Percentiles rank a stretch among this genome's conserved stretches.
Conservation (phyloP, 2,113 vertebrate species). For the Pampusana beccarii region DNA sequence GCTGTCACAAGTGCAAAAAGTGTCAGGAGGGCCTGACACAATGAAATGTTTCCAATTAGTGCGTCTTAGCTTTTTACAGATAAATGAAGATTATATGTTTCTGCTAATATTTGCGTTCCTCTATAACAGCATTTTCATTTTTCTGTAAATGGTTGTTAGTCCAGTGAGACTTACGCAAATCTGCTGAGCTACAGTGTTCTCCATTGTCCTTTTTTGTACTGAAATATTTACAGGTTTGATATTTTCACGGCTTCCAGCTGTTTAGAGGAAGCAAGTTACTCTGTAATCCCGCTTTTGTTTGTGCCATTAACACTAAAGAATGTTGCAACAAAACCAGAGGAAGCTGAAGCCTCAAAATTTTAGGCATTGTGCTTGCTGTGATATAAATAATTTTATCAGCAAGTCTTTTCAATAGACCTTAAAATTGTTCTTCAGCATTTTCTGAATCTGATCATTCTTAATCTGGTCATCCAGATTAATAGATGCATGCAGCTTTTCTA, state of each 20-base stretch:
- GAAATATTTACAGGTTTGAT: background rate
- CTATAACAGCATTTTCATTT: background rate
- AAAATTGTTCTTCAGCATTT: background rate
- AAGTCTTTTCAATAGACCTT: background rate
- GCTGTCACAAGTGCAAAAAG: background rate
- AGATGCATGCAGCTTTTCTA: background rate
- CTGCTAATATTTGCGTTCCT: background rate
- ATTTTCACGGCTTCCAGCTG: background rate
- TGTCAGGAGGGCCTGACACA: background rate
- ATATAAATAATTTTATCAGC: background rate
- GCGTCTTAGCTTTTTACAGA: background rate
- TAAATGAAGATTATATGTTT: background rate
- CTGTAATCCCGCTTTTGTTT: background rate
- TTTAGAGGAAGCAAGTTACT: background rate
- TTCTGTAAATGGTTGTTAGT: background rate
- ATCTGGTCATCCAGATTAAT: background rate
- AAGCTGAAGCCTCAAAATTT: background rate
- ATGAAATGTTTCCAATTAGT: background rate
- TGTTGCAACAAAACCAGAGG: background rate
- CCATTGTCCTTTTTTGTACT: background rate
- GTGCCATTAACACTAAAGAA: background rate
- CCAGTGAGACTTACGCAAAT: background rate
- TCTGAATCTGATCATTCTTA: too few relatives aligned
- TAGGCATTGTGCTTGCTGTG: background rate
- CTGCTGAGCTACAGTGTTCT: background rate